These are phyloP conservation scores for Acinonyx jubatus DNA, from an alignment of 2,113 vertebrate genomes.

Conservation along the genomic window DNA sequence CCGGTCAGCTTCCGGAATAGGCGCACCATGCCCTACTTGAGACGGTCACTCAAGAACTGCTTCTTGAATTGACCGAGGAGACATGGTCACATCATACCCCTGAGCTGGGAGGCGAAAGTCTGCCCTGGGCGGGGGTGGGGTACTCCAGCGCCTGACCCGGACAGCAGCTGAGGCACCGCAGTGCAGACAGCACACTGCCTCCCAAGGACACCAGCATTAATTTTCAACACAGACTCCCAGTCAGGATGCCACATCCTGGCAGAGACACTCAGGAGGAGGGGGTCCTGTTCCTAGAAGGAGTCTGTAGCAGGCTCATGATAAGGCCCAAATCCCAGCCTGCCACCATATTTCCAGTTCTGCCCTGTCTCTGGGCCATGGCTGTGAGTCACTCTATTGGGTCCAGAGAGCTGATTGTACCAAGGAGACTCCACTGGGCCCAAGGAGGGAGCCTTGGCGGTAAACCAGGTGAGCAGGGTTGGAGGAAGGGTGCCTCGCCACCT, in stretches of 20 bases:
- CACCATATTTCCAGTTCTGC: neutral
- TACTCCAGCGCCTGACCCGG: neutral
- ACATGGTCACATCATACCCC: neutral
- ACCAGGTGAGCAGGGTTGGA: accelerated
- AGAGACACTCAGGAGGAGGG: neutral
- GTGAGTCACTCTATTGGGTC: neutral
- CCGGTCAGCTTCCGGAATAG: neutral
- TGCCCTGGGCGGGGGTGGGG: too few species aligned
- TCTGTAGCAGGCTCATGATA: neutral
- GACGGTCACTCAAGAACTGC: neutral
- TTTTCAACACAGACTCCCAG: neutral
- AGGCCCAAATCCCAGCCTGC: neutral
- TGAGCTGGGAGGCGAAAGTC: neutral
- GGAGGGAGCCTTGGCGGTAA: neutral
- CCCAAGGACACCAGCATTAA: neutral
- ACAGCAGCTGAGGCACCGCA: too few species aligned
- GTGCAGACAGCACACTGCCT: neutral
- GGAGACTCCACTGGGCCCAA: neutral
- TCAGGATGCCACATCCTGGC: neutral
- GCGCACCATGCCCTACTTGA: neutral
- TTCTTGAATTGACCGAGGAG: neutral
- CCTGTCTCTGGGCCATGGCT: neutral
- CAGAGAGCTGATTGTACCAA: neutral
- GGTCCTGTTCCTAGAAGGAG: neutral
- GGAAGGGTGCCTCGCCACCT: neutral